Conservation (phyloP, 2,113 vertebrate genomes). For the Vidua chalybeata region DNA sequence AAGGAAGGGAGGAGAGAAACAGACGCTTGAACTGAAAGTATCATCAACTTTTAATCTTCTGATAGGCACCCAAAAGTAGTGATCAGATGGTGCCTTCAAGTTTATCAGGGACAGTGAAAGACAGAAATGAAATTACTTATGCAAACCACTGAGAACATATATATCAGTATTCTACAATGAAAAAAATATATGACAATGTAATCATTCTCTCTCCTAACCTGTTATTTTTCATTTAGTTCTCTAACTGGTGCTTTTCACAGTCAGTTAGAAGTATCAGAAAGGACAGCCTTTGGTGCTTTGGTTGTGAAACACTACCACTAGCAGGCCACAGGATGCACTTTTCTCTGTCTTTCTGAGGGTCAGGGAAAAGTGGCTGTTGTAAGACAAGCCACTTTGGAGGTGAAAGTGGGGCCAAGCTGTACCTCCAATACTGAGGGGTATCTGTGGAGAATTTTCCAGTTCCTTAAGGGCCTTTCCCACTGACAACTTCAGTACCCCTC, state of each 20-base stretch:
- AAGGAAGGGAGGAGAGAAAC: background rate
- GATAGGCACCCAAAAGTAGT: constrained; percentile 30
- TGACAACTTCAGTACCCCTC: background rate
- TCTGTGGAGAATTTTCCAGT: background rate
- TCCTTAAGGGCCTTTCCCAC: constrained; percentile 15
- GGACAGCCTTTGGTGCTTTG: background rate
- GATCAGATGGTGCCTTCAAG: background rate
- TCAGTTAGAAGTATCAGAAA: constrained; percentile 5
- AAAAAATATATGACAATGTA: background rate
- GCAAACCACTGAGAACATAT: background rate
- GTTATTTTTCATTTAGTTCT: constrained; percentile 2
- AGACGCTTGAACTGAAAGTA: constrained; percentile 43
- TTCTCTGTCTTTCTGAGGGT: background rate
- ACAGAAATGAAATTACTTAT: background rate
- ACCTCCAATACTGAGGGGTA: background rate
- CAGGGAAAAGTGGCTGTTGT: background rate
- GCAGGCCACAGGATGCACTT: background rate
- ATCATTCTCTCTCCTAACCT: background rate
- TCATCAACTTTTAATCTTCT: constrained; percentile 42
- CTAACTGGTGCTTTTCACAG: background rate
- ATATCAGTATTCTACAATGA: background rate
- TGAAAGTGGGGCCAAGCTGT: background rate
- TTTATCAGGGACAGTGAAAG: constrained; percentile 33
- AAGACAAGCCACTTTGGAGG: background rate
- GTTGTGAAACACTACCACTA: background rate